Base-by-base conservation (phyloP, 2,113 vertebrate species). In the Oxygymnocypris stewartii region DNA sequence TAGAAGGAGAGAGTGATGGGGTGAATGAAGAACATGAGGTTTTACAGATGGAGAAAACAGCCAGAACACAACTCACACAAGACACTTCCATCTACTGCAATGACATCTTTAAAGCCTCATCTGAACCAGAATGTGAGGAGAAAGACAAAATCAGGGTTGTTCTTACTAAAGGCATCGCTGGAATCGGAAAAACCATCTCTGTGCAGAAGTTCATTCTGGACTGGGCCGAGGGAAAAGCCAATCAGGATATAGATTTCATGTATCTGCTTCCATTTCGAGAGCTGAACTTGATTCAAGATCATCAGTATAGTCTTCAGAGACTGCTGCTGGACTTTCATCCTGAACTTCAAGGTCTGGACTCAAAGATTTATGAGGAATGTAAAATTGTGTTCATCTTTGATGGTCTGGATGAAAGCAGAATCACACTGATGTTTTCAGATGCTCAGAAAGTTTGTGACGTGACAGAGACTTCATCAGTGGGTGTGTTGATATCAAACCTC, bases 1-100 rank as follows among this genome's bases (percentile, higher is more conserved):
- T 79, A 79, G 75, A 77, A 25, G 75, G 75, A 51, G 75, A 77
- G 6, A 18, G 57, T 61, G 57, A 61, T n/a, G 57, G 75, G 51
- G 75, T 65, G 61, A 31, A 81, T 63, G 23, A 81, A 42, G 49
- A 63, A 81, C 65, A 69, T 69, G 28, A 65, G 23, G n/a, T 65
- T 65, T 37, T 37, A 37, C 31, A 79, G 7, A 65, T 61, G 57
- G 57, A 61, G 23, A 61, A 61, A 61, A 61, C 57, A 10, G 57
- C 57, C 57, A 61, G 20, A 61, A n/a, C 57, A 10, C 57, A 61
- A n/a, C 57, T 4, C 3, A 1, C 57, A 61, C 20, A 61, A 11
- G 20, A 61, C 23, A 61, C 8, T n/a, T 23, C 57, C 20, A 61
- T 61, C 57, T 61, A 61, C 57, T 61, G 57, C 57, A 61, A 61